Percentiles rank a stretch among this genome's conserved stretches.
These are phyloP conservation scores for Xenopus tropicalis DNA, from an alignment of 2,113 vertebrate genomes.

Conservation along the genomic window UCB_Xtro_10.0 CM004448.2:53432001-53432500, in stretches of 20 bases:
- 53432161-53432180: background rate
- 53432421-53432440: too few relatives aligned
- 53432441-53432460: too few relatives aligned
- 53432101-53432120: background rate
- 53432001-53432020: background rate
- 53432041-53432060: background rate
- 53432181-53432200: background rate
- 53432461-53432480: too few relatives aligned
- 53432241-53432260: slow-evolving; percentile 28
- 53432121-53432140: background rate
- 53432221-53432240: slow-evolving; percentile 36
- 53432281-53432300: slow-evolving; percentile 31
- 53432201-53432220: slow-evolving; percentile 21
- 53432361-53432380: too few relatives aligned
- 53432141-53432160: background rate
- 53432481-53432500: too few relatives aligned
- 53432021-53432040: background rate
- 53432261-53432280: slow-evolving; percentile 28
- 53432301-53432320: slow-evolving; percentile 35
- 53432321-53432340: background rate
- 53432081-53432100: background rate
- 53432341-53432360: slow-evolving; percentile 34
- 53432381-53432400: too few relatives aligned
- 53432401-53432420: too few relatives aligned
- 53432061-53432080: background rate